Base-by-base conservation (phyloP, 1,140 invertebrate genomes). In the Tetragonula clypearis region DNA sequence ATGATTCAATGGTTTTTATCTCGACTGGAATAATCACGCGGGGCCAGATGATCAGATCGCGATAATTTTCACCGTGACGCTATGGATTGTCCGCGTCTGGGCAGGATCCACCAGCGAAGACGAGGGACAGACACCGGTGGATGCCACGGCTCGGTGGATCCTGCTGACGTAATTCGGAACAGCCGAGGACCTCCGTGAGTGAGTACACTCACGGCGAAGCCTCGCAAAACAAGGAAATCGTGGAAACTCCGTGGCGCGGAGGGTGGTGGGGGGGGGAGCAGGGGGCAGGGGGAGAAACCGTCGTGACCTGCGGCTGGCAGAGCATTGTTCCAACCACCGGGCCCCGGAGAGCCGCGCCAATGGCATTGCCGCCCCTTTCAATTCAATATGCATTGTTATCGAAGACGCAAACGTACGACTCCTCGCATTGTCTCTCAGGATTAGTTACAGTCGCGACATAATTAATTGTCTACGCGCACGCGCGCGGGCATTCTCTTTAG, bases 311-410 rank as follows among this genome's bases (percentile, higher is more conserved):
- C 87, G 90, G 90, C 79, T 90, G 86, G 87, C 85, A 82, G 81
- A 82, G 87, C 83, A 93, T 93, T 93, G 92, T 93, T 92, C 19
- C 12, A 30, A 65, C 71, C 26, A 75, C 83, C 80, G 80, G 76
- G 86, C 77, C 66, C 79, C 26, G 66, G 19, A 30, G 84, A 85
- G 81, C 78, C 55, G 49, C 71, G 56, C 72, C 60, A 76, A 53
- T 65, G 81, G 60, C 82, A 60, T 84, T 87, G 76, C 82, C 77
- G 69, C 68, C 72, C 84, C 83, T 86, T 88, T 84, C 89, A 92
- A 93, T 94, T 93, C 93, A 93, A 92, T 93, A 92, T 92, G 92
- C 92, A 94, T 94, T 93, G 93, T 93, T 89, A 90, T 92, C 89
- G 85, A 91, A 89, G 92, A 91, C 87, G 91, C 90, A 87, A 92